Evolutionary conservation across 1,140 invertebrate species (phyloP), one percentile per base, ranked within the genome.

Genomic region (Hyles vespertilio): DNA sequence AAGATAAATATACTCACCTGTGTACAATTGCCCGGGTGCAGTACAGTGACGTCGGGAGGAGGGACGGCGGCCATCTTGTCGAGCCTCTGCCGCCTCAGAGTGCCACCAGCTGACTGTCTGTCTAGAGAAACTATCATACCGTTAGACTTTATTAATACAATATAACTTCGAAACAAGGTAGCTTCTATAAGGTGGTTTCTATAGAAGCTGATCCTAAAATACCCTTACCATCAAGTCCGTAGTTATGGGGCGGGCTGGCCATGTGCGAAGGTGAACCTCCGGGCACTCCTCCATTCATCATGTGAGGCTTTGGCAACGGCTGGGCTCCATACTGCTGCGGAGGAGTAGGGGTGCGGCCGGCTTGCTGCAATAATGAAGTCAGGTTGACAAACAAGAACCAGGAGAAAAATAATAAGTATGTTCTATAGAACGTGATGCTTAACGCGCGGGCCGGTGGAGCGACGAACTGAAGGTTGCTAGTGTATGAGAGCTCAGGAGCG

Each of bases 21-120:
- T 46, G 70, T 77, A 52, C 88, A 90, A 47, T 77, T 84, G 3
- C 85, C 88, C 43, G 76, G 87, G 46, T 90, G 88, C 33, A 89
- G 67, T 2, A 90, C 88, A 0, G 88, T 90, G 56, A 90, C 88
- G 65, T 90, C 88, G n/a, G 88, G 88, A 3, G 87, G 87, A 0
- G 86, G 86, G 0, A 82, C 86, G 34, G 85, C 82, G 32, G 84
- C 84, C 81, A 88, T 84, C 59, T 87, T 87, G 53, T 89, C 85
- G 32, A 81, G 72, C 9, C 85, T 59, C 61, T 89, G 86, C 5
- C 88, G 69, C 52, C 85, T 63, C 52, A 90, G 59, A 1, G 88
- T 90, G 10, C 88, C 88, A 1, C 88, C 85, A 3, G 77, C 59
- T 3, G 87, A 86, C 61, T 87, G 87, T n/a, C 88, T 57, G 54